phyloP scores from a whole-genome alignment of 1,140 invertebrate genomes.

The Capitella teleta region DNA sequence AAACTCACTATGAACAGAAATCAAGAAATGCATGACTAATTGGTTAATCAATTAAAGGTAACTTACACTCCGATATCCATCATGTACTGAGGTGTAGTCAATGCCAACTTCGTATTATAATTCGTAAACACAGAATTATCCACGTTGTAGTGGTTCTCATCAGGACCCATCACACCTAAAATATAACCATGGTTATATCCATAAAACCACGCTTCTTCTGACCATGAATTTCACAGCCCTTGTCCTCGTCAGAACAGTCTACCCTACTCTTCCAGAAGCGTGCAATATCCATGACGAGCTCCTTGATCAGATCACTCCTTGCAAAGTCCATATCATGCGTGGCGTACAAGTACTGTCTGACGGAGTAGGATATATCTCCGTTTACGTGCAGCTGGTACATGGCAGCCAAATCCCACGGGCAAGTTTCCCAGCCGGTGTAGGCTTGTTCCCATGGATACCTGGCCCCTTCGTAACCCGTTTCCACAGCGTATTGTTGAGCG shows the following conservation, averaged over 20 bases:
- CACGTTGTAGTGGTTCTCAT: slow-evolving; percentile 22
- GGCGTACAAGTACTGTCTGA: slow-evolving; percentile 37
- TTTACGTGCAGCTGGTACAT: slow-evolving; percentile 39
- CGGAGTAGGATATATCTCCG: slow-evolving; percentile 41
- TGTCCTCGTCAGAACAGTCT: not conserved
- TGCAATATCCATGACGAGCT: slow-evolving; percentile 19
- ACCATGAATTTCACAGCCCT: not conserved
- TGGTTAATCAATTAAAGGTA: too few relatives aligned
- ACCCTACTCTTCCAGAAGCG: slow-evolving; percentile 19
- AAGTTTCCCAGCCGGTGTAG: slow-evolving; percentile 32
- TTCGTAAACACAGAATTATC: slow-evolving; percentile 27
- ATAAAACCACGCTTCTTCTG: too few relatives aligned
- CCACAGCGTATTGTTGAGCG: slow-evolving; percentile 23
- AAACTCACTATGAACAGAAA: too few relatives aligned
- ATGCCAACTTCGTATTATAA: slow-evolving; percentile 20
- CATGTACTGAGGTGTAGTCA: slow-evolving; percentile 3
- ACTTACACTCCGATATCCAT: not conserved
- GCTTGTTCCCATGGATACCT: slow-evolving; percentile 44
- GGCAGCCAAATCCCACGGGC: slow-evolving; percentile 17
- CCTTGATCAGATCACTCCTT: not conserved
- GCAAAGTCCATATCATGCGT: slow-evolving; percentile 13
- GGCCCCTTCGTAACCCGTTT: slow-evolving; percentile 32
- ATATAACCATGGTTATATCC: not conserved
- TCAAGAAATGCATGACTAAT: too few relatives aligned
- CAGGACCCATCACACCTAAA: slow-evolving; percentile 31